Percentiles rank a stretch among this genome's conserved stretches.
Evolutionary conservation across 1,140 invertebrate species (phyloP).

Genomic region (Papilio dardanus): DNA sequence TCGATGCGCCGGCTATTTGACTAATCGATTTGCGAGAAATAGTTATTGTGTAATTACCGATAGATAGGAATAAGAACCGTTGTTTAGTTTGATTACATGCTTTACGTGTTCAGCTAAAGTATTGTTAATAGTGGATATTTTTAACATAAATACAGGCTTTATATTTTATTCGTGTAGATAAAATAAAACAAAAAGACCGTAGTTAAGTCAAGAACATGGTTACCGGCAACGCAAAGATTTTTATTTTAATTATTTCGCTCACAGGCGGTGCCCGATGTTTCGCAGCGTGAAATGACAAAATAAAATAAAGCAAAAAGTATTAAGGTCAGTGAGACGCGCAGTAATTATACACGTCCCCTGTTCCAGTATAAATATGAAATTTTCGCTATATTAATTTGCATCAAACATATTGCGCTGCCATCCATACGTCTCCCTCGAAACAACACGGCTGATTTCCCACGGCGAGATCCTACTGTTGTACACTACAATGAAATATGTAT

Average conservation of each 20-base stretch:
- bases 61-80: slow-evolving; percentile 4
- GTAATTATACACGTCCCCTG: slow-evolving; percentile 17
- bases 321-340: slow-evolving; percentile 14
- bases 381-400: slow-evolving; percentile 45
- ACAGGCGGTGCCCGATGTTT: not conserved
- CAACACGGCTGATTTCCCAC: slow-evolving; percentile 71
- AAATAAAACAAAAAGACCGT: not conserved
- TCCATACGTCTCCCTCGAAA: slow-evolving; percentile 43
- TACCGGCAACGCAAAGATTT: not conserved
- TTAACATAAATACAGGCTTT: no score
- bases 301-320: slow-evolving; percentile 6
- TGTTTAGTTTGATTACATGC: not conserved
- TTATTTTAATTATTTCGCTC: not conserved
- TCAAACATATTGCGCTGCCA: slow-evolving; percentile 41
- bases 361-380: slow-evolving; percentile 29
- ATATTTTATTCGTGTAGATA: no score
- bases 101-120: not conserved
- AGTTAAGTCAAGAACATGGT: not conserved
- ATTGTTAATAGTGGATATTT: not conserved
- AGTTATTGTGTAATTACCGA: slow-evolving; percentile 1
- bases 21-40: slow-evolving; percentile 43
- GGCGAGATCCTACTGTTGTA: slow-evolving; percentile 62
- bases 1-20: slow-evolving; percentile 52
- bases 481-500: slow-evolving; percentile 75
- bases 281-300: not conserved